These are phyloP conservation scores for Masticophis lateralis DNA, from an alignment of 2,797 vertebrate species.

Conservation along the genomic window DNA sequence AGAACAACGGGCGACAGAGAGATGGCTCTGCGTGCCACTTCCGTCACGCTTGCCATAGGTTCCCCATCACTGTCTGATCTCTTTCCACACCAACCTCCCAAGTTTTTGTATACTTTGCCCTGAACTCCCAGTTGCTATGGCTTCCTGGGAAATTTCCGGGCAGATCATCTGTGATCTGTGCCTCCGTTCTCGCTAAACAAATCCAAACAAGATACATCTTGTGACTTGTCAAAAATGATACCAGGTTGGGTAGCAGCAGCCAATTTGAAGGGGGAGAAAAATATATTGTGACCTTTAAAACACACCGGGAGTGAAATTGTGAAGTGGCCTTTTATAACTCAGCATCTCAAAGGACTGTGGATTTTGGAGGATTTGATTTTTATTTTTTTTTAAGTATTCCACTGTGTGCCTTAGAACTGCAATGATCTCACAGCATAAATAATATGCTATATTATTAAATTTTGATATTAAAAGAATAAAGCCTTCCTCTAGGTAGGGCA, in stretches of 20 bases:
- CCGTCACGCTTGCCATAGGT: no score
- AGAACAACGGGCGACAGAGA: no score
- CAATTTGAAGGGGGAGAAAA: background rate
- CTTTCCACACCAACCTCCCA: background rate
- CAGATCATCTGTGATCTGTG: background rate
- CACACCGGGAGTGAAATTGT: background rate
- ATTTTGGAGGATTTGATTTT: background rate
- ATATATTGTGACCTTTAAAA: background rate
- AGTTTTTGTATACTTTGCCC: background rate
- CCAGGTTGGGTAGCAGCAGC: background rate
- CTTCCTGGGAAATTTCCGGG: background rate
- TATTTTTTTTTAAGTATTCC: background rate
- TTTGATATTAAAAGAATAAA: background rate
- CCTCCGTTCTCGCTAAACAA: background rate
- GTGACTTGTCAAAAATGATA: background rate
- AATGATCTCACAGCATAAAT: background rate
- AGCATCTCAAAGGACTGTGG: background rate
- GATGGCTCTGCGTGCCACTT: no score
- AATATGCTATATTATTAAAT: background rate
- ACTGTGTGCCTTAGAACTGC: background rate
- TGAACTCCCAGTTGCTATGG: background rate
- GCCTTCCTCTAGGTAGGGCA: background rate
- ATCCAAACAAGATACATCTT: background rate
- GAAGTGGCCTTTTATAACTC: background rate
- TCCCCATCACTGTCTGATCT: background rate